phyloP scores from a whole-genome alignment of 23 tunicate genomes.

The Botrylloides violaceus region DNA sequence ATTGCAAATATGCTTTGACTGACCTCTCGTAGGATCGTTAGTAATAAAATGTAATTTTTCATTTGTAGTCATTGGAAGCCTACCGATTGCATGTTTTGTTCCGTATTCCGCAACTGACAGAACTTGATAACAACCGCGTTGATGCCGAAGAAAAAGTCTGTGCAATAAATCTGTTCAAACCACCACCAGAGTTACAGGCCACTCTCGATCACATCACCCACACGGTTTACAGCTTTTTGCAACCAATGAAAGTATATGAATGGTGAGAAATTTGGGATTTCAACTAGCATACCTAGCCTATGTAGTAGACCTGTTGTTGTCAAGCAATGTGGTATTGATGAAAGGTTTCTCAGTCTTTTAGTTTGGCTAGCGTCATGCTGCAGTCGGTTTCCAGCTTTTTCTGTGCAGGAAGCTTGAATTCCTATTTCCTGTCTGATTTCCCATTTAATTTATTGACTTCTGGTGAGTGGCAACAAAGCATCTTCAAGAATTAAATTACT shows the following conservation, averaged over 20 bases:
- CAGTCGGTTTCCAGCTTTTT: no score
- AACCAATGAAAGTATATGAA: constrained; percentile 76
- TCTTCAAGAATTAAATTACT: no score
- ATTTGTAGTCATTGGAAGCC: constrained; percentile 34
- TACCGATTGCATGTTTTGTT: constrained; percentile 72
- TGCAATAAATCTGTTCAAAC: constrained; percentile 69
- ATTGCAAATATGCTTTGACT: neutral
- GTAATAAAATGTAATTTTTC: neutral
- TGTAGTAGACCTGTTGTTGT: no score
- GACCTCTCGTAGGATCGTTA: neutral
- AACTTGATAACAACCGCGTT: constrained; percentile 38
- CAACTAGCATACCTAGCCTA: no score
- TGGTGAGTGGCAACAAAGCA: no score
- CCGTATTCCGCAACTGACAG: constrained; percentile 61
- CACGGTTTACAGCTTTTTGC: constrained; percentile 83
- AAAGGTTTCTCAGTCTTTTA: no score
- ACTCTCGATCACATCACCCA: constrained; percentile 89
- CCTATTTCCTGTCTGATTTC: no score
- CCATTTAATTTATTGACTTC: no score
- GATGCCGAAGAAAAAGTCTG: constrained; percentile 71
- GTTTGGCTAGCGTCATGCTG: no score
- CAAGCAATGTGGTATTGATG: no score
- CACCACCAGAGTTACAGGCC: constrained; percentile 92
- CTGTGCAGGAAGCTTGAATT: no score
- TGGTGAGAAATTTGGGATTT: constrained; percentile 6